phyloP scores from a whole-genome alignment of 2,797 vertebrate genomes.

The Paedocypris micromegethes region DNA sequence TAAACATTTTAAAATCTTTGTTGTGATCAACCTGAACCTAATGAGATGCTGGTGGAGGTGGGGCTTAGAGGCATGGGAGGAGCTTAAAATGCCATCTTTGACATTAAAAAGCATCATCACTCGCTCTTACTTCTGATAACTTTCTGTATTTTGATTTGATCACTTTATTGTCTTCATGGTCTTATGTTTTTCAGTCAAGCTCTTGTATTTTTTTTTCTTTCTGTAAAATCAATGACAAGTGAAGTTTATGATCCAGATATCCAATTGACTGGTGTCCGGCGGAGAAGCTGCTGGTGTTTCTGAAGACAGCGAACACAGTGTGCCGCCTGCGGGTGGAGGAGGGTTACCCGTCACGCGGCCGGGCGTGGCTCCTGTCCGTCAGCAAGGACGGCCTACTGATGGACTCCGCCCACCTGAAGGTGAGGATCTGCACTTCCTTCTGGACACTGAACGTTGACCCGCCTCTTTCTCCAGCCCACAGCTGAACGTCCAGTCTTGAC shows the following conservation, averaged over 20 bases:
- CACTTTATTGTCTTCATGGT: too few relatives aligned
- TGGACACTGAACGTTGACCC: not conserved
- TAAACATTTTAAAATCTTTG: too few relatives aligned
- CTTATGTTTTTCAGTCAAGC: too few relatives aligned
- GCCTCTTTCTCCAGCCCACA: slow-evolving; percentile 42
- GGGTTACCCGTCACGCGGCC: slow-evolving; percentile 61
- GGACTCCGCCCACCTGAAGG: slow-evolving; percentile 56
- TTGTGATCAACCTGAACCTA: too few relatives aligned
- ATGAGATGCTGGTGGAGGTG: too few relatives aligned
- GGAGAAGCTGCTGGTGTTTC: slow-evolving; percentile 62
- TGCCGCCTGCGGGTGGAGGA: slow-evolving; percentile 63
- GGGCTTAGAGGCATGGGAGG: too few relatives aligned
- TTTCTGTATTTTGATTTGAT: too few relatives aligned
- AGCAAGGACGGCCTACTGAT: slow-evolving; percentile 51
- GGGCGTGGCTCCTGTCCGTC: slow-evolving; percentile 54
- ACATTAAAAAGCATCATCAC: too few relatives aligned
- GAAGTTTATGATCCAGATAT: slow-evolving; percentile 51
- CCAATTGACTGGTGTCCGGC: slow-evolving; percentile 71
- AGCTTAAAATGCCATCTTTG: too few relatives aligned
- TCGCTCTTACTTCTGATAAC: too few relatives aligned
- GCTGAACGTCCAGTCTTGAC: slow-evolving; percentile 48
- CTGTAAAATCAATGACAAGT: not conserved
- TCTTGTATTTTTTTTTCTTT: too few relatives aligned
- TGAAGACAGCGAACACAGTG: slow-evolving; percentile 61
- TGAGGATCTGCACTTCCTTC: slow-evolving; percentile 32